Evolutionary conservation across 92 coral and sea anemone species (phyloP).

Genomic region (Meandrina meandrites): DNA sequence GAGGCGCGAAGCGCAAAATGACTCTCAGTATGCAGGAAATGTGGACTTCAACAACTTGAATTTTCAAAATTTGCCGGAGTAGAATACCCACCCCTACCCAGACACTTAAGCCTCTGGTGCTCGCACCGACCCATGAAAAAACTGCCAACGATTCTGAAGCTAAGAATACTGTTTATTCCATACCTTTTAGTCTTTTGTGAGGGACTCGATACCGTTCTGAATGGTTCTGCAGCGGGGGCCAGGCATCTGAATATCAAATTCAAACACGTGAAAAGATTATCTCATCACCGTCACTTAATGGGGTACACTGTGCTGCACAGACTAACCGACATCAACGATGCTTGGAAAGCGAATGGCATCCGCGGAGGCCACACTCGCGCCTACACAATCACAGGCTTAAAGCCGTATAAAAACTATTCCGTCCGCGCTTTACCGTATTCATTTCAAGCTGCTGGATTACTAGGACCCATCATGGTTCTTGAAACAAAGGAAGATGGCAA

Average conservation of each 20-base stretch:
- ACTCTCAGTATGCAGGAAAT: too few relatives aligned
- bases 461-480: constrained; percentile 1
- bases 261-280: not conserved
- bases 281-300: not conserved
- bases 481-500: constrained; percentile 27
- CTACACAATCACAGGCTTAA: not conserved
- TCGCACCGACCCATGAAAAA: too few relatives aligned
- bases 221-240: not conserved
- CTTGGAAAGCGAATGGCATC: not conserved
- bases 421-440: constrained; percentile 18
- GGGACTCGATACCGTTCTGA: not conserved
- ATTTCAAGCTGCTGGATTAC: constrained; percentile 19
- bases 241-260: not conserved
- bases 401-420: constrained; percentile 16
- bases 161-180: too few relatives aligned
- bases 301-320: constrained; percentile 25
- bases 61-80: too few relatives aligned
- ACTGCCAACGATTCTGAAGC: too few relatives aligned
- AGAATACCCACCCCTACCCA: too few relatives aligned
- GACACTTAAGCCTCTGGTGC: too few relatives aligned
- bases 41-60: too few relatives aligned
- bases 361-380: not conserved
- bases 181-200: constrained; percentile 18
- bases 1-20: too few relatives aligned
- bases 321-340: not conserved